phyloP scores from a whole-genome alignment of 2,113 vertebrate species.

The Machaerirhynchus nigripectus region DNA sequence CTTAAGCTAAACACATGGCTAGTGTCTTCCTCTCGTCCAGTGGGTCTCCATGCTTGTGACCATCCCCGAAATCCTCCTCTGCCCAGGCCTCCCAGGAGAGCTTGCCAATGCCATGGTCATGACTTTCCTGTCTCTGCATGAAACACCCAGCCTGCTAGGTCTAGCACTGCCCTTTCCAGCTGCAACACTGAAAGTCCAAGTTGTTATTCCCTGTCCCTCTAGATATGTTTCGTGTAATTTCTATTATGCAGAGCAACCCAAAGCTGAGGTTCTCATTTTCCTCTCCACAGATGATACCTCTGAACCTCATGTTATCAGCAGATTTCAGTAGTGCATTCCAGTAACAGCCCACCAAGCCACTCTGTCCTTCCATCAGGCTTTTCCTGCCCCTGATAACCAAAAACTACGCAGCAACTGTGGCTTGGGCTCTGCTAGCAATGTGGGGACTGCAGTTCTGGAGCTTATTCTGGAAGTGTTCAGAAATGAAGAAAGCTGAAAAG shows the following conservation, averaged over 20 bases:
- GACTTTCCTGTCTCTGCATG: not conserved
- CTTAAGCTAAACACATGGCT: not conserved
- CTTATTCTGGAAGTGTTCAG: not conserved
- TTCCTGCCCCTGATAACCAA: not conserved
- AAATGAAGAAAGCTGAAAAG: not conserved
- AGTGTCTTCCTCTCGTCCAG: accelerated
- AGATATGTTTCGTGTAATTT: not conserved
- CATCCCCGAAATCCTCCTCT: not conserved
- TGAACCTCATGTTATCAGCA: not conserved
- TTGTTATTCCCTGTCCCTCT: not conserved
- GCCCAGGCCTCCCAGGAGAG: not conserved
- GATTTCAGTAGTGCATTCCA: not conserved
- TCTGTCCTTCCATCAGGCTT: not conserved
- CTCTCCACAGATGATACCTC: not conserved
- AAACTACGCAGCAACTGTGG: not conserved
- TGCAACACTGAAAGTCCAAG: not conserved
- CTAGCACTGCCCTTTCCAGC: not conserved
- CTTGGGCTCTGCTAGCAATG: not conserved
- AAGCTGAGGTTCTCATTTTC: not conserved
- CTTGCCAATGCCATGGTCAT: not conserved
- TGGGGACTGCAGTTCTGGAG: not conserved
- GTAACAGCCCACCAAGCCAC: not conserved
- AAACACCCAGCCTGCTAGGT: not conserved
- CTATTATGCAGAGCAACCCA: not conserved
- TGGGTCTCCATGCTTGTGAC: no score